These are phyloP conservation scores for Scophthalmus maximus DNA, from an alignment of 2,113 vertebrate genomes.

Conservation along the genomic window DNA sequence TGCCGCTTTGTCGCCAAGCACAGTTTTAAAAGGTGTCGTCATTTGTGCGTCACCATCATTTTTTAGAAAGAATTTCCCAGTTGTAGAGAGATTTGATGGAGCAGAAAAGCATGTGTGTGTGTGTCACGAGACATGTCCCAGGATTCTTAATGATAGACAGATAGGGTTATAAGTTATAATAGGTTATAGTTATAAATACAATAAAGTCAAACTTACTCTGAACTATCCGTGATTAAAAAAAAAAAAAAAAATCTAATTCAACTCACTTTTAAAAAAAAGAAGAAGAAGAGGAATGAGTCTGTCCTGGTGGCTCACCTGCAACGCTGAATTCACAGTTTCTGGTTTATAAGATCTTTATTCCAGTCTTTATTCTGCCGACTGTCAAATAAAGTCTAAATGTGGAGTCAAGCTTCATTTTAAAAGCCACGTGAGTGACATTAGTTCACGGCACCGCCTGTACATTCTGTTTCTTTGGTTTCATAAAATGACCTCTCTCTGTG, in stretches of 20 bases:
- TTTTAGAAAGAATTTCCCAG: slow-evolving; percentile 25
- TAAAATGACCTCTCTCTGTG: neutral
- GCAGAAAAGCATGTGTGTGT: slow-evolving; percentile 37
- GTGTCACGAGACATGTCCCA: neutral
- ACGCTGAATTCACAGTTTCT: neutral
- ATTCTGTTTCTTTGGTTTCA: neutral
- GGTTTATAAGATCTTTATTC: neutral
- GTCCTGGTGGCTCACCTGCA: neutral
- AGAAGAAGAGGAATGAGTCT: no score
- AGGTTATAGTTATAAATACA: no score
- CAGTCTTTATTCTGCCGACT: accelerated
- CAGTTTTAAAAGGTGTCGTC: slow-evolving; percentile 31
- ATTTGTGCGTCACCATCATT: slow-evolving; percentile 48
- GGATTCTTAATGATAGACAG: neutral
- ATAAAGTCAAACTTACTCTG: no score
- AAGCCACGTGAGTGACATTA: neutral
- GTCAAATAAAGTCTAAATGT: neutral
- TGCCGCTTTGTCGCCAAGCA: slow-evolving; percentile 50
- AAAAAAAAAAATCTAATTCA: neutral
- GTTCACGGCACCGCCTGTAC: neutral
- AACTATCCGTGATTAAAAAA: no score
- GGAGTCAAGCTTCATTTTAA: neutral
- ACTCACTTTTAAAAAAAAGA: neutral
- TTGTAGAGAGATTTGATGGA: slow-evolving; percentile 42
- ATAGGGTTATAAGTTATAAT: neutral